Base-by-base conservation (phyloP, 1,140 invertebrate genomes). In the Prorops nasuta region DNA sequence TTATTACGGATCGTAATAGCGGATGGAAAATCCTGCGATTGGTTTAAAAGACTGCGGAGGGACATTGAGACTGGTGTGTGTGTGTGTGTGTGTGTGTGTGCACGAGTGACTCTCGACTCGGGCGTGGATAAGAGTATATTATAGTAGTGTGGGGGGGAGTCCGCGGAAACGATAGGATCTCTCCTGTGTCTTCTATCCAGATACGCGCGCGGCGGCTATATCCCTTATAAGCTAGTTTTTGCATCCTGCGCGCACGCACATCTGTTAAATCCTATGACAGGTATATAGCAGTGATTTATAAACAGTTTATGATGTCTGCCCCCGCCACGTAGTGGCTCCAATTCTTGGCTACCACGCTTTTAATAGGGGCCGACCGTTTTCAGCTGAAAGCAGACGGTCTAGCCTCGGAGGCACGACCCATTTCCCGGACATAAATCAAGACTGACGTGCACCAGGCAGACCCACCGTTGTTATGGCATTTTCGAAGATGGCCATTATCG, bases 341-440 rank as follows among this genome's bases (percentile, higher is more conserved):
- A n/a, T n/a, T n/a, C n/a, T n/a, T n/a, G n/a, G n/a, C n/a, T n/a
- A n/a, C n/a, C n/a, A n/a, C n/a, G n/a, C n/a, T 60, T 54, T 63
- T 63, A 60, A 63, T 64, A 60, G 57, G 37, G 49, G 24, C 47
- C 43, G 57, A 60, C 55, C 54, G 61, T 72, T 75, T 75, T 72
- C 56, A 62, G 48, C 49, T 54, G 62, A 70, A 66, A 63, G 45
- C 51, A 64, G 60, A 67, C 58, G 54, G 59, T 64, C 58, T 64
- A 67, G 66, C 67, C 71, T 72, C 60, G 58, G 44, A 69, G 72
- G 70, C 65, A 77, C 62, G 67, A 66, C 60, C 72, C 54, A 74
- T 76, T 77, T 77, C 71, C 66, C 73, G 69, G 63, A 58, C 71
- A 76, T 77, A 76, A 76, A 77, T 77, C 75, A 77, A 63, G 32